phyloP scores from a whole-genome alignment of 2,113 vertebrate genomes.

The Hyaena hyaena region DNA sequence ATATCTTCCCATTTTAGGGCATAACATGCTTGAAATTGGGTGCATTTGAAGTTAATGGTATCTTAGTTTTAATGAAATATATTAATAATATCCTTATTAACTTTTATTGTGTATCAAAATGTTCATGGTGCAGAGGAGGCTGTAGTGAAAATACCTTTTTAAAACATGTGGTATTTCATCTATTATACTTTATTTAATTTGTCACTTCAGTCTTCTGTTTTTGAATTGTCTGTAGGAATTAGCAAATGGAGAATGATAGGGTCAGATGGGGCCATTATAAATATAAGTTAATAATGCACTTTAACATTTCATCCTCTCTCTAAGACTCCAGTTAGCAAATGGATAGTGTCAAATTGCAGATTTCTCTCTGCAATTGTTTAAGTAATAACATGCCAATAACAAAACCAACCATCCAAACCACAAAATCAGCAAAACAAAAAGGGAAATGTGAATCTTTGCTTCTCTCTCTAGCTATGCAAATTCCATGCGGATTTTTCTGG shows the following conservation, averaged over 20 bases:
- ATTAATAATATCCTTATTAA: background rate
- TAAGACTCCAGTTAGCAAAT: background rate
- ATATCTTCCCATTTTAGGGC: background rate
- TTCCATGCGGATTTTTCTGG: conserved; percentile 39
- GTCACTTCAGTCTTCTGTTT: background rate
- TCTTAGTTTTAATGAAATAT: conserved; percentile 57
- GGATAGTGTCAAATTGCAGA: background rate
- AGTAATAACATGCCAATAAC: background rate
- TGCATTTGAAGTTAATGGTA: background rate
- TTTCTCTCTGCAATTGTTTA: conserved; percentile 5
- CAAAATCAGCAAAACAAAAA: conserved; percentile 50
- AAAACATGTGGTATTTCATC: background rate
- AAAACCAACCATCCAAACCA: background rate
- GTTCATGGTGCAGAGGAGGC: background rate
- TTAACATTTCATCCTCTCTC: background rate
- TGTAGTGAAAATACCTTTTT: conserved; percentile 7
- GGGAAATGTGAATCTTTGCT: conserved; percentile 23
- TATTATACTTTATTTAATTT: conserved; percentile 27
- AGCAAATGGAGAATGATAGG: background rate
- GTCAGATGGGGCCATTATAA: background rate
- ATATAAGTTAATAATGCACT: background rate
- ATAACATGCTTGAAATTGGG: background rate
- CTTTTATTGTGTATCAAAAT: background rate
- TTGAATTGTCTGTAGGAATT: conserved; percentile 32
- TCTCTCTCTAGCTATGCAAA: background rate